Conservation (phyloP, 2,888 invertebrate species). For the Spialia ferax region DNA sequence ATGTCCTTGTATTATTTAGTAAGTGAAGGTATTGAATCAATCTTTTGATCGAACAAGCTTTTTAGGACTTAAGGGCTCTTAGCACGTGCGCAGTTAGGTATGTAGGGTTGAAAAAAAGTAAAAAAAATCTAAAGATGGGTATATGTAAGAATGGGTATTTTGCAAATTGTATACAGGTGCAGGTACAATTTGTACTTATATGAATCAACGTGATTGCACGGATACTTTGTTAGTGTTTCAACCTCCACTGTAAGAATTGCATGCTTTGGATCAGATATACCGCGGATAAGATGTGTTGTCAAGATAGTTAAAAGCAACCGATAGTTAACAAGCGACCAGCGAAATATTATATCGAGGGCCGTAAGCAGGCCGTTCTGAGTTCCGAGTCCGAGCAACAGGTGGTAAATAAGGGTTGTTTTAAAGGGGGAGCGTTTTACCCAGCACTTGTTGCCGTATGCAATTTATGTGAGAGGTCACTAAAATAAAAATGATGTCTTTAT, state of each 20-base stretch:
- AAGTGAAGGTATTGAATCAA: not conserved
- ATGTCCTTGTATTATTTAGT: not conserved
- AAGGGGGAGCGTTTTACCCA: constrained; percentile 51
- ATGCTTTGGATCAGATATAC: constrained; percentile 23
- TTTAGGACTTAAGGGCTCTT: not conserved
- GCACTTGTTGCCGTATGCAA: constrained; percentile 67
- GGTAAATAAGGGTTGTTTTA: constrained; percentile 59
- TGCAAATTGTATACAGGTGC: not conserved
- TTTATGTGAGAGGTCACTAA: constrained; percentile 47
- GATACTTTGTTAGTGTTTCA: constrained; percentile 30
- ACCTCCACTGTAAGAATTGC: constrained; percentile 31
- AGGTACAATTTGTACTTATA: constrained; percentile 13
- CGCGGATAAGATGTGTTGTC: constrained; percentile 29
- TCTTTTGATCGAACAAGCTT: not conserved
- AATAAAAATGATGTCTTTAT: constrained; percentile 58
- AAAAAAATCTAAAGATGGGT: too few species aligned
- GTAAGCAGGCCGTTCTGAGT: constrained; percentile 53
- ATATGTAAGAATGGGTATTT: not conserved
- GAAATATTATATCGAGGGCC: constrained; percentile 38
- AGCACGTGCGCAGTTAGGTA: not conserved
- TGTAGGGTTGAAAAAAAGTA: not conserved
- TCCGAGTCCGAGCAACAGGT: constrained; percentile 72
- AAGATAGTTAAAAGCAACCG: constrained; percentile 35
- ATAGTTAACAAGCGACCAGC: constrained; percentile 21
- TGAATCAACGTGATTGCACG: constrained; percentile 14